phyloP scores from a whole-genome alignment of 2,888 invertebrate species.

The Ochlodes sylvanus region DNA sequence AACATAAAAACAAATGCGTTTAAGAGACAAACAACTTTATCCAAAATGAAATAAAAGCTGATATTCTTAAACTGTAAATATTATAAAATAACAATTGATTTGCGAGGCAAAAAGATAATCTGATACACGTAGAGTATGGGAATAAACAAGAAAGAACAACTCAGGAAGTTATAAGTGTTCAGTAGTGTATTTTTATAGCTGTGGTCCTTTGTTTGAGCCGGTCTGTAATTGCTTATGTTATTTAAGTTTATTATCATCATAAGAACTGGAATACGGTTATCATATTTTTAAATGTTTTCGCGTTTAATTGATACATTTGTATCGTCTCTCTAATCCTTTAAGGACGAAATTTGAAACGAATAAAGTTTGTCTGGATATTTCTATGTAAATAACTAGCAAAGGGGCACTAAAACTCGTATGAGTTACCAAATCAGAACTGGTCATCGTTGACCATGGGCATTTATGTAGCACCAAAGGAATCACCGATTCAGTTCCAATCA shows the following conservation, averaged over 20 bases:
- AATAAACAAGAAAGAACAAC: constrained; percentile 17
- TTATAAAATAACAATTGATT: constrained; percentile 33
- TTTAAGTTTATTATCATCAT: background rate
- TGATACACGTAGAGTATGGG: constrained; percentile 16
- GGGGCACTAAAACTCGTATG: too few relatives aligned
- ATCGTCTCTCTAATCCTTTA: too few relatives aligned
- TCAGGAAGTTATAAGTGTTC: constrained; percentile 13
- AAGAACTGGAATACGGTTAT: background rate
- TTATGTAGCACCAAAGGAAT: too few relatives aligned
- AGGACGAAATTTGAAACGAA: too few relatives aligned
- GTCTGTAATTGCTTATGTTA: constrained; percentile 3
- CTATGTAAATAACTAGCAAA: too few relatives aligned
- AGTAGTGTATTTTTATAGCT: constrained; percentile 14
- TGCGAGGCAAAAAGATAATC: constrained; percentile 19
- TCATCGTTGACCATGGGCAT: too few relatives aligned
- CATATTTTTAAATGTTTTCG: background rate
- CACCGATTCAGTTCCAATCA: too few relatives aligned
- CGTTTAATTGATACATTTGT: too few relatives aligned
- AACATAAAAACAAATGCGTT: constrained; percentile 70
- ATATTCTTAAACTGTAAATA: constrained; percentile 51
- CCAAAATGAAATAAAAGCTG: constrained; percentile 43
- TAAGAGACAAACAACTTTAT: constrained; percentile 55
- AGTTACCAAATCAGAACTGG: too few relatives aligned
- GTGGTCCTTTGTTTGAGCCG: constrained; percentile 3
- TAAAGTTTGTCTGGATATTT: too few relatives aligned